Evolutionary conservation across 2,888 invertebrate species (phyloP).

Genomic region (Callyntrura guangdongensis): DNA sequence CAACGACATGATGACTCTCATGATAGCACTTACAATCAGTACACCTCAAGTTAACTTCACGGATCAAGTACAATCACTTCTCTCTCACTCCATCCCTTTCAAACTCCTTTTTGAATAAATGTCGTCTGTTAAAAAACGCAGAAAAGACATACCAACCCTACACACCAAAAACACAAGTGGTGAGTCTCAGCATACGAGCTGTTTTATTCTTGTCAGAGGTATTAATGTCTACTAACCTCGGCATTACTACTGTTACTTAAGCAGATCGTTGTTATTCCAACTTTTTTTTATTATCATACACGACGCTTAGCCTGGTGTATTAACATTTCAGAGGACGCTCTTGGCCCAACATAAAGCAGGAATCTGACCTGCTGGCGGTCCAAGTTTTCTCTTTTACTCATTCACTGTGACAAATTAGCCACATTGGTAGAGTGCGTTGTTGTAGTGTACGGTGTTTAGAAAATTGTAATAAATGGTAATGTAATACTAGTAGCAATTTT

Average conservation of each 20-base stretch:
- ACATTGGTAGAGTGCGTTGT: neutral
- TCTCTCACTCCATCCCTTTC: constrained; percentile 36
- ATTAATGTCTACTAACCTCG: neutral
- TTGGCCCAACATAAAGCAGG: neutral
- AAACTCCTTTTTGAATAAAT: constrained; percentile 45
- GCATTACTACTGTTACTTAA: neutral
- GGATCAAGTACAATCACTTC: constrained; percentile 67
- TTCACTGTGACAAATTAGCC: constrained; percentile 74
- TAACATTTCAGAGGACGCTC: constrained; percentile 3
- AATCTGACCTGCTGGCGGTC: constrained; percentile 33
- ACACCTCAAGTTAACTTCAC: constrained; percentile 66
- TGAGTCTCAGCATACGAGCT: neutral
- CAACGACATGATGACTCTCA: constrained; percentile 71
- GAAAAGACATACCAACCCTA: neutral
- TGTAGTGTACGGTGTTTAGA: constrained; percentile 3
- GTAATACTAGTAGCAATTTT: constrained; percentile 33
- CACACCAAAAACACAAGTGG: neutral
- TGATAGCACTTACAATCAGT: constrained; percentile 54
- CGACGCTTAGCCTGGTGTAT: neutral
- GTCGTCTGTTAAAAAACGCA: constrained; percentile 19
- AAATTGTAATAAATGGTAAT: neutral
- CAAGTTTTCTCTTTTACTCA: constrained; percentile 72
- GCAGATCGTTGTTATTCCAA: neutral
- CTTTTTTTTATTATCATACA: neutral
- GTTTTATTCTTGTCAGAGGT: constrained; percentile 5